Percentiles rank a stretch among this genome's conserved stretches.
Conservation (phyloP, 2,113 vertebrate species). For the Sorex fumeus region DNA sequence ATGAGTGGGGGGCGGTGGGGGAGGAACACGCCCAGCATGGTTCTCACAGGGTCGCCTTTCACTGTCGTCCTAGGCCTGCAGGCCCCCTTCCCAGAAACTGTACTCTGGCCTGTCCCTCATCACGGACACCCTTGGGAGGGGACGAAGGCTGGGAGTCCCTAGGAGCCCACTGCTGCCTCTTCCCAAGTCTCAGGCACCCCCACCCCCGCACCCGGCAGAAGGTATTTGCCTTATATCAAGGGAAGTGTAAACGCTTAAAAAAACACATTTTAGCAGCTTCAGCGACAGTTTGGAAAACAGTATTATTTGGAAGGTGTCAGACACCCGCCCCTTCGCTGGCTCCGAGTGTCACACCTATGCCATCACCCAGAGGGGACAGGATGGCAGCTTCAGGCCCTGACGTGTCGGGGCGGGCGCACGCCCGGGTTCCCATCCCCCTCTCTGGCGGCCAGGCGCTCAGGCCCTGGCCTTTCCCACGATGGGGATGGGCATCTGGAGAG, state of each 20-base stretch:
- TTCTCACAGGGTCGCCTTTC: background rate
- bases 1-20: too few species aligned
- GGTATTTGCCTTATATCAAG: conserved; percentile 71
- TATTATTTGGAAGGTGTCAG: conserved; percentile 71
- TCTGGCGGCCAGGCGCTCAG: background rate
- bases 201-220: background rate
- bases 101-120: background rate
- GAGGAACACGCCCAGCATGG: too few species aligned
- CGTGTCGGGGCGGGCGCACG: background rate
- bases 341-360: conserved; percentile 72
- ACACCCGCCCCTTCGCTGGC: conserved; percentile 26
- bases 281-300: conserved; percentile 78
- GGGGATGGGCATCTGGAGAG: conserved; percentile 36
- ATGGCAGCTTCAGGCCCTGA: background rate
- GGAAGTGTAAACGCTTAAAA: conserved; percentile 54
- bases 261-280: conserved; percentile 74
- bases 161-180: background rate
- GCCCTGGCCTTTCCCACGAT: background rate
- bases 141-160: background rate
- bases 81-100: background rate
- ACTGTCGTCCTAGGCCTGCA: background rate
- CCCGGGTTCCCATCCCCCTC: background rate
- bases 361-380: background rate
- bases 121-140: background rate
- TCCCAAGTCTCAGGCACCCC: conserved; percentile 19